A percentile compares a stretch with the other conserved stretches of the same genome.
Evolutionary conservation across 2,797 vertebrate species (phyloP).

Genomic region (Merluccius polli): DNA sequence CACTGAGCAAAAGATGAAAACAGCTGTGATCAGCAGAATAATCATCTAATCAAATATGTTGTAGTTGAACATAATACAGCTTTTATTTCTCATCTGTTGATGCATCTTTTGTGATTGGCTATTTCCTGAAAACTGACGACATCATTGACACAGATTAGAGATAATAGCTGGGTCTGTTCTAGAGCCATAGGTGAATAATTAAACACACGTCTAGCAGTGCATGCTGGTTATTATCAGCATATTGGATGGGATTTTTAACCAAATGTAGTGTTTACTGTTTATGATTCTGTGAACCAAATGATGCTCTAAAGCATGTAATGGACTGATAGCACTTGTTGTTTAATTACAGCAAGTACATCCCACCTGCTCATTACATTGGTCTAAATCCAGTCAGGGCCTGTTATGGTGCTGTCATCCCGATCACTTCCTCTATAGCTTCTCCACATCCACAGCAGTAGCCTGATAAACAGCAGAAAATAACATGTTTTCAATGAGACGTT

Average conservation of each 20-base stretch:
- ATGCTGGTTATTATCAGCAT: too few species aligned
- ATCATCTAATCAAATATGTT: too few species aligned
- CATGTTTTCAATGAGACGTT: constrained; percentile 34
- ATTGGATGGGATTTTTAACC: background rate
- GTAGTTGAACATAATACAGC: too few species aligned
- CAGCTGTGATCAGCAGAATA: too few species aligned
- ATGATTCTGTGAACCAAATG: background rate
- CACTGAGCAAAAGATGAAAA: too few species aligned
- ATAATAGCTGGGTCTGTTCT: too few species aligned
- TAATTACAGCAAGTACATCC: constrained; percentile 5
- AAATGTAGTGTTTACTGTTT: background rate
- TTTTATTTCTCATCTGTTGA: too few species aligned
- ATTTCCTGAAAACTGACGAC: too few species aligned
- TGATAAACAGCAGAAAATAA: constrained; percentile 38
- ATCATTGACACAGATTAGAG: too few species aligned
- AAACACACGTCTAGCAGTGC: too few species aligned
- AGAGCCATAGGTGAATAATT: too few species aligned
- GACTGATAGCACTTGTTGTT: background rate
- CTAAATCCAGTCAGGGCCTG: constrained; percentile 3
- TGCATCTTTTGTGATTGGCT: too few species aligned
- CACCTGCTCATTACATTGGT: background rate
- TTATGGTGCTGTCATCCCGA: constrained; percentile 5
- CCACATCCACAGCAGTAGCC: constrained; percentile 20
- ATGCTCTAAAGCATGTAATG: constrained; percentile 11
- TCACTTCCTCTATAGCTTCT: background rate